Conservation (phyloP, 2,888 invertebrate species). For the Diarsia rubi region DNA sequence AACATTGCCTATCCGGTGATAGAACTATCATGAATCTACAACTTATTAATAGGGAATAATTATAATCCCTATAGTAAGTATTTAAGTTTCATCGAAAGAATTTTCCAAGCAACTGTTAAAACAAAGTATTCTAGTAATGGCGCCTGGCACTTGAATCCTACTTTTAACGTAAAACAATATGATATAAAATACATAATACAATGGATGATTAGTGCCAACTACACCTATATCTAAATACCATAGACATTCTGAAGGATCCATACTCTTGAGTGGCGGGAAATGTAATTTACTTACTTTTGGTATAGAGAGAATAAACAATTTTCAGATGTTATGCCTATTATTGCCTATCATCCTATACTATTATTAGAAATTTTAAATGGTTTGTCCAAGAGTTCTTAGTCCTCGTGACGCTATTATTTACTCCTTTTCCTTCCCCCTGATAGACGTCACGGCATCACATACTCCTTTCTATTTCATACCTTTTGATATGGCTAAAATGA, state of each 20-base stretch:
- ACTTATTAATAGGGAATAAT: too few relatives aligned
- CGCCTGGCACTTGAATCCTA: conserved; percentile 14
- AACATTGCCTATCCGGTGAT: too few relatives aligned
- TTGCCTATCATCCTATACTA: too few relatives aligned
- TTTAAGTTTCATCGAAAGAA: neutral
- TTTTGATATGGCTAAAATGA: too few relatives aligned
- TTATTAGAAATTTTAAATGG: too few relatives aligned
- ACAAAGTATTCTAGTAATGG: neutral
- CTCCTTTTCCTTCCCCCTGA: too few relatives aligned
- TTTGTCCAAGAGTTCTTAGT: too few relatives aligned
- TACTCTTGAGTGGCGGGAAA: neutral
- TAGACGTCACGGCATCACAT: too few relatives aligned
- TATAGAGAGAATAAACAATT: neutral
- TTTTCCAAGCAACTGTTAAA: neutral
- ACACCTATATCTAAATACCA: neutral
- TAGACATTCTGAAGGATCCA: neutral
- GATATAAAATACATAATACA: conserved; percentile 9
- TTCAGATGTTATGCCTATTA: too few relatives aligned
- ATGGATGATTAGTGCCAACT: conserved; percentile 35
- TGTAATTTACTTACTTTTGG: neutral
- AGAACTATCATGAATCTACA: neutral
- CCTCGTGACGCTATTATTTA: too few relatives aligned
- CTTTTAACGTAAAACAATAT: conserved; percentile 34
- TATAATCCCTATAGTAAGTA: neutral
- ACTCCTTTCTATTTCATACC: too few relatives aligned